Evolutionary conservation across 2,113 vertebrate genomes (phyloP), one percentile per base, ranked within the genome.

Genomic region (Semnopithecus entellus): DNA sequence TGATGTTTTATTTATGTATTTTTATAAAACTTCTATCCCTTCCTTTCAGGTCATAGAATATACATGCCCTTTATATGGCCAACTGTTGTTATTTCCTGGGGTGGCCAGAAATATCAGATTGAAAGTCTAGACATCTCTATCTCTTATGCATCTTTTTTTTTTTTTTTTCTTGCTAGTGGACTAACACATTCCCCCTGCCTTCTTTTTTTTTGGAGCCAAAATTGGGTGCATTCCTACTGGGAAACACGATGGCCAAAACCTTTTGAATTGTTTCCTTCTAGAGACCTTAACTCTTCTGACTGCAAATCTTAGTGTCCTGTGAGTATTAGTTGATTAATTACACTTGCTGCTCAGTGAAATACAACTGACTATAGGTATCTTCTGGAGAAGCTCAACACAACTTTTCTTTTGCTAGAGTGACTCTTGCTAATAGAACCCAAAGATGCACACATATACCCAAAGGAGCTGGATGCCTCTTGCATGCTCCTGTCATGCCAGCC

Each of bases 401-500:
- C 55, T 75, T 57, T 76, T 94, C 66, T 68, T 17, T 68, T 68
- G 32, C 66, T 75, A 12, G 40, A 30, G 9, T 10, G 35, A 38
- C 2, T 7, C 0, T 25, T 5, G 13, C 9, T 27, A 12, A 52
- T 3, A 27, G 30, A 43, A 35, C 30, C 70, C 16, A 0, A 10
- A 1, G 11, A 23, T 32, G 9, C 6, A 30, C 8, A 18, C 11
- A 17, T 11, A 27, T 8, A 4, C 32, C 3, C 16, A 0, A 5
- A 3, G 3, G 3, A 3, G 2, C 66, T 4, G 2, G 7, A 2
- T 3, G 8, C 14, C 17, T 38, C 70, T 66, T 84, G 66, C 38
- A 40, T 40, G 85, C 6, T 92, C 94, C 90, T 87, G 73, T 95
- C 87, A 14, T 27, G n/a, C 48, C 45, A 0, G 88, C 79, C 88